A percentile compares a stretch with the other conserved stretches of the same genome.
phyloP scores from a whole-genome alignment of 1,140 invertebrate genomes.

The Euura saliciscinereae region DNA sequence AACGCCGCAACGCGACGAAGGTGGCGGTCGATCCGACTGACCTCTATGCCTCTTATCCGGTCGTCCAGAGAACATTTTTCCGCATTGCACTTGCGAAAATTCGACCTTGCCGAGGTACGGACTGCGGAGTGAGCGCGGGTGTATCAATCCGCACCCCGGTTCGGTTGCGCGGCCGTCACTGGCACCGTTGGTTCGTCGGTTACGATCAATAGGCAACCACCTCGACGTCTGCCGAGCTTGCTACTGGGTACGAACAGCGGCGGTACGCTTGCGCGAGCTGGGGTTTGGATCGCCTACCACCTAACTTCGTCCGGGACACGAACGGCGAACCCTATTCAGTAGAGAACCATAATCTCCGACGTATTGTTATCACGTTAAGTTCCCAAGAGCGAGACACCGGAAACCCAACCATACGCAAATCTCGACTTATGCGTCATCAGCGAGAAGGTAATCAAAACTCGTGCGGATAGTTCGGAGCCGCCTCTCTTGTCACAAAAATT shows the following conservation, averaged over 20 bases:
- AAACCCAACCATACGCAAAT: slow-evolving; percentile 48
- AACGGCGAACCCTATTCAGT: slow-evolving; percentile 26
- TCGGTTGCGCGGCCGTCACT: slow-evolving; percentile 12
- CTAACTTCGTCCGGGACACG: slow-evolving; percentile 28
- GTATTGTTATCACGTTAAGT: slow-evolving; percentile 11
- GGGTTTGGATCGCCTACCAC: slow-evolving; percentile 9
- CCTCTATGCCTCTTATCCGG: too few relatives aligned
- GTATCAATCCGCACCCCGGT: neutral
- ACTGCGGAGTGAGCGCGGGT: slow-evolving; percentile 11
- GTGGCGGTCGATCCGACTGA: too few relatives aligned
- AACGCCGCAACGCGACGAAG: too few relatives aligned
- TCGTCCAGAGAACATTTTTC: slow-evolving; percentile 8
- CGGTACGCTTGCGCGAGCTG: slow-evolving; percentile 22
- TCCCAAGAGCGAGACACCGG: slow-evolving; percentile 46
- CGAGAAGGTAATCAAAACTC: slow-evolving; percentile 53
- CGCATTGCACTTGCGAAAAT: slow-evolving; percentile 17
- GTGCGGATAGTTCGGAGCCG: too few relatives aligned
- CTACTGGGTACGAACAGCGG: neutral
- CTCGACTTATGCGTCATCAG: slow-evolving; percentile 61
- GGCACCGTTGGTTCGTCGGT: slow-evolving; percentile 6
- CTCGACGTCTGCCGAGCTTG: slow-evolving; percentile 1
- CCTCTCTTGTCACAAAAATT: too few relatives aligned
- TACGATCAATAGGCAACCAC: slow-evolving; percentile 30
- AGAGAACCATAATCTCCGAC: slow-evolving; percentile 25
- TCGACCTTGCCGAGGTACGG: neutral